Evolutionary conservation across 1,140 invertebrate species (phyloP).

Genomic region (Halotydeus destructor): DNA sequence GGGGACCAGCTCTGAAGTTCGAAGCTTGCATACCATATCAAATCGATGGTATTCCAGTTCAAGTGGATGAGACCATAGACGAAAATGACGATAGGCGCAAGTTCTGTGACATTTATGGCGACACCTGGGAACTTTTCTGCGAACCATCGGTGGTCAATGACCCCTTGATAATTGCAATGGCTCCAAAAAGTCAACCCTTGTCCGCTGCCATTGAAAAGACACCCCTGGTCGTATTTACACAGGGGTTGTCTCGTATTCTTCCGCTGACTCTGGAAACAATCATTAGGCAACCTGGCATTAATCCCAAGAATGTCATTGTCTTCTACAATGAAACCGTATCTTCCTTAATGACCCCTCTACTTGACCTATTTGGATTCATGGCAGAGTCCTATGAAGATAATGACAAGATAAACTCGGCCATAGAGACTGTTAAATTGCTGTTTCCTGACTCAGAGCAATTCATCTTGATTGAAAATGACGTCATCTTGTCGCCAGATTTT

Average conservation of each 20-base stretch:
- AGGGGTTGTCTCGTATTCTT: conserved; percentile 23
- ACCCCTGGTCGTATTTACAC: conserved; percentile 28
- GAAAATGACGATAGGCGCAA: conserved; percentile 25
- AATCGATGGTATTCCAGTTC: conserved; percentile 19
- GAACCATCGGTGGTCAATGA: conserved; percentile 27
- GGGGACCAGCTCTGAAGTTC: neutral
- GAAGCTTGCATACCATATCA: neutral
- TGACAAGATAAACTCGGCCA: conserved; percentile 22
- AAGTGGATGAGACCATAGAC: conserved; percentile 25
- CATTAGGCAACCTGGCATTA: conserved; percentile 30
- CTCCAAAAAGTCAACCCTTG: conserved; percentile 25
- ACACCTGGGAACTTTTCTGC: conserved; percentile 27
- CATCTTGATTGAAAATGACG: conserved; percentile 30
- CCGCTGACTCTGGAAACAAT: conserved; percentile 29
- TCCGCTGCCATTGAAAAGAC: conserved; percentile 26
- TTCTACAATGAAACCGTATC: conserved; percentile 16
- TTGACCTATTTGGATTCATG: conserved; percentile 23
- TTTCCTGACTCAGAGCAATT: conserved; percentile 24
- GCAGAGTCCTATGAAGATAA: conserved; percentile 17
- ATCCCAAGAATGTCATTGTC: conserved; percentile 21
- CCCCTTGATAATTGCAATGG: conserved; percentile 24
- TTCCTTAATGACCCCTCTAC: conserved; percentile 13
- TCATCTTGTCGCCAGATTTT: conserved; percentile 29
- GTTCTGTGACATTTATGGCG: conserved; percentile 27
- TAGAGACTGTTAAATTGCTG: conserved; percentile 20